These are phyloP conservation scores for Gymnothorax reevesii DNA, from an alignment of 2,797 vertebrate genomes.

Conservation along the genomic window DNA sequence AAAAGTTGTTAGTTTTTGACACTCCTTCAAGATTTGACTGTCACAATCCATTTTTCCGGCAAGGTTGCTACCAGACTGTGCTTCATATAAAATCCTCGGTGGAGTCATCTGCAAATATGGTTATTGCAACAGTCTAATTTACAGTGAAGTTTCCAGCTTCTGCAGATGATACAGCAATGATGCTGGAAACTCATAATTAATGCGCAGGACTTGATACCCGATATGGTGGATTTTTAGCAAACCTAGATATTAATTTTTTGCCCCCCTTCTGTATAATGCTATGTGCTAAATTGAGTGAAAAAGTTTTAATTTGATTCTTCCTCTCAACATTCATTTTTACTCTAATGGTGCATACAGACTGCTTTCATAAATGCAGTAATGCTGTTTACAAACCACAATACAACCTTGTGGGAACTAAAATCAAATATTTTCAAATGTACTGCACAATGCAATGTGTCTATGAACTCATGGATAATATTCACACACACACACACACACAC, in stretches of 20 bases:
- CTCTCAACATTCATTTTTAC: not conserved
- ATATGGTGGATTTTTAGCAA: not conserved
- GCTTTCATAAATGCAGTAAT: not conserved
- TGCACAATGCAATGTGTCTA: slow-evolving; percentile 45
- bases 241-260: not conserved
- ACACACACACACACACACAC: slow-evolving; percentile 39
- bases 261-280: not conserved
- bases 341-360: not conserved
- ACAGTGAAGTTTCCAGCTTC: not conserved
- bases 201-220: not conserved
- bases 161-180: not conserved
- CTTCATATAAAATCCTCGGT: not conserved
- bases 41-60: not conserved
- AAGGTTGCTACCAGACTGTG: not conserved
- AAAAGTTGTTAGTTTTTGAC: not conserved
- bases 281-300: not conserved
- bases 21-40: not conserved
- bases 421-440: slow-evolving; percentile 38
- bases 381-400: not conserved
- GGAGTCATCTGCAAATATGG: not conserved
- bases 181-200: not conserved
- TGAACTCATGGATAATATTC: slow-evolving; percentile 50
- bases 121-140: not conserved
- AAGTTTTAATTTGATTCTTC: not conserved
- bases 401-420: slow-evolving; percentile 21